Evolutionary conservation across 2,888 invertebrate genomes (phyloP).

Genomic region (Drosophila gaucha): DNA sequence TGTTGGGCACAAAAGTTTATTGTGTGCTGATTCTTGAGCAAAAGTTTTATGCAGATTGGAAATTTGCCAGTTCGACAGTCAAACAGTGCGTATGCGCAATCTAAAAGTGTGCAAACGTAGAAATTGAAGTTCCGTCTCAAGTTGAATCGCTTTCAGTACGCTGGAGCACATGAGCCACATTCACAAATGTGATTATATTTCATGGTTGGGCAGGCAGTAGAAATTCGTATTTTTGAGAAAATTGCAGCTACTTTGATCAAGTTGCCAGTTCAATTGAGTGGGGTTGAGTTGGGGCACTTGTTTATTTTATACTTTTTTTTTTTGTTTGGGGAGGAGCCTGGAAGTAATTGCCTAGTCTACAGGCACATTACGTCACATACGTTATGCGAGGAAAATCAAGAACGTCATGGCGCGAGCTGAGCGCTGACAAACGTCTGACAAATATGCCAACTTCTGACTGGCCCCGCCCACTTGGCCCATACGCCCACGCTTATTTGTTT

Average conservation of each 20-base stretch:
- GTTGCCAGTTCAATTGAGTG: constrained; percentile 2
- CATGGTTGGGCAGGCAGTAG: constrained; percentile 23
- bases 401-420: constrained; percentile 40
- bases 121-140: constrained; percentile 31
- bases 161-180: constrained; percentile 6
- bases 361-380: constrained; percentile 45
- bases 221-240: constrained; percentile 11
- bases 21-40: constrained; percentile 13
- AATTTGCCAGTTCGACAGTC: constrained; percentile 20
- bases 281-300: background rate
- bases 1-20: constrained; percentile 18
- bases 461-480: constrained; percentile 6
- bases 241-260: constrained; percentile 45
- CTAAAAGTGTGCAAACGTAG: constrained; percentile 21
- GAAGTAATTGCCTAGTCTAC: constrained; percentile 29
- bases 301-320: background rate
- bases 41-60: constrained; percentile 21
- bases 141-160: constrained; percentile 20
- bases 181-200: constrained; percentile 50
- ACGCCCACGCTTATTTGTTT: constrained; percentile 23
- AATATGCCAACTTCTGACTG: constrained; percentile 43
- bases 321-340: background rate
- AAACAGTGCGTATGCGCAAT: constrained; percentile 46
- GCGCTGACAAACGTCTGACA: constrained; percentile 61
- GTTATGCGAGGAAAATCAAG: constrained; percentile 38